Conservation (phyloP, 2,797 vertebrate species). For the Picus viridis region DNA sequence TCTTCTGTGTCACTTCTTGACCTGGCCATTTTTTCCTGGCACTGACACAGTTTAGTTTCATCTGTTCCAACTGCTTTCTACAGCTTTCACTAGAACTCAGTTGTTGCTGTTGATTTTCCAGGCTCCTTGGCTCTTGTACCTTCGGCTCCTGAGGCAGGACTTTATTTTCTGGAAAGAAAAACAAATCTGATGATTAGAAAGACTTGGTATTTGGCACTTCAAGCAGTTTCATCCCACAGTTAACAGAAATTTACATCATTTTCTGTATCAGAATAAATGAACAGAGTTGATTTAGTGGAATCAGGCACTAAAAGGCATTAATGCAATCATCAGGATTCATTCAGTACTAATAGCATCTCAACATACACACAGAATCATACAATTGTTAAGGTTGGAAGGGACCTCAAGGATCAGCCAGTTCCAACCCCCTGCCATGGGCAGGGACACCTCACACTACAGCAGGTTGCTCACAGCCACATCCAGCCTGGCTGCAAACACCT, state of each 20-base stretch:
- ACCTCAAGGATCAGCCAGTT: too few species aligned
- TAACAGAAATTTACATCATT: neutral
- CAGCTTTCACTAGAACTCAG: conserved; percentile 27
- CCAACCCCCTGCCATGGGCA: too few species aligned
- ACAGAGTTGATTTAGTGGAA: neutral
- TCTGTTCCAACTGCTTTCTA: conserved; percentile 55
- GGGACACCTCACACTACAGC: too few species aligned
- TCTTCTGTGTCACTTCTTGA: conserved; percentile 52
- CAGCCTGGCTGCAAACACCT: too few species aligned
- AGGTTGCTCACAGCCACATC: too few species aligned
- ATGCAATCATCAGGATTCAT: neutral
- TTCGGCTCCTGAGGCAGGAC: conserved; percentile 45
- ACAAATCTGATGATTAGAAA: neutral
- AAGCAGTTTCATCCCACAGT: neutral
- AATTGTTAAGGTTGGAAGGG: too few species aligned
- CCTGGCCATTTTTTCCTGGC: conserved; percentile 44
- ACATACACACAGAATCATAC: neutral
- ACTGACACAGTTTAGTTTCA: conserved; percentile 13
- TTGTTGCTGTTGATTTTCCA: conserved; percentile 57
- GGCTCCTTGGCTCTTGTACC: neutral
- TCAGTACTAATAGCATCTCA: neutral
- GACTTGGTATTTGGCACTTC: neutral
- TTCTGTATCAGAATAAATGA: neutral
- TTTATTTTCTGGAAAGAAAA: conserved; percentile 55
- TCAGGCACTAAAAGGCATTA: neutral